These are phyloP conservation scores for Drosophila meridionalis DNA, from an alignment of 2,888 invertebrate genomes.

Conservation along the genomic window DNA sequence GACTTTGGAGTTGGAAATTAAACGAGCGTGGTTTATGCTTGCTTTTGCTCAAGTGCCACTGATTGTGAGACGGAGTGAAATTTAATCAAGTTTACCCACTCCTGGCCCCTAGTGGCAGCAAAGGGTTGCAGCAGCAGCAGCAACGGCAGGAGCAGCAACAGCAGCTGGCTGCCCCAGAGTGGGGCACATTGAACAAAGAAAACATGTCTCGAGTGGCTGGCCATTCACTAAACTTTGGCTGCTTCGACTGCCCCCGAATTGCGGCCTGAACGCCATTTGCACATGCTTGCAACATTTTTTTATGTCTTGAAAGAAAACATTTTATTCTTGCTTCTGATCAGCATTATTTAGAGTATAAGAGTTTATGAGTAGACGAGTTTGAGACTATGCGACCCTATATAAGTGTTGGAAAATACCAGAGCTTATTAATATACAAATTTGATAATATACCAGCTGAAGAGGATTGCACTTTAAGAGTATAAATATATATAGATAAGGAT, in stretches of 20 bases:
- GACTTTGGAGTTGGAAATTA: constrained; percentile 80
- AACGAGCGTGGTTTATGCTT: constrained; percentile 80
- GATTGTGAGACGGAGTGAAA: constrained; percentile 67
- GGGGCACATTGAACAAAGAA: constrained; percentile 63
- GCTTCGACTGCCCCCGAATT: constrained; percentile 6
- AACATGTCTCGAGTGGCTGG: constrained; percentile 73
- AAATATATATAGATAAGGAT: too few relatives aligned
- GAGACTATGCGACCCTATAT: too few relatives aligned
- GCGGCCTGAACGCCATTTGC: constrained; percentile 33
- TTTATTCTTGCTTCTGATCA: constrained; percentile 3
- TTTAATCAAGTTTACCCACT: constrained; percentile 69
- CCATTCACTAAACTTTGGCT: constrained; percentile 64
- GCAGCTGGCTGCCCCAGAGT: neutral
- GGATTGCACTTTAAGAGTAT: too few relatives aligned
- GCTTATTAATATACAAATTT: too few relatives aligned
- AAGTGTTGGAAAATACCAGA: too few relatives aligned
- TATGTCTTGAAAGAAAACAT: neutral
- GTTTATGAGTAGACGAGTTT: neutral
- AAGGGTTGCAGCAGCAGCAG: constrained; percentile 52
- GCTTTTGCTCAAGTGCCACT: constrained; percentile 61
- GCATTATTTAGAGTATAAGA: neutral
- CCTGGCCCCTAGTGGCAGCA: constrained; percentile 13
- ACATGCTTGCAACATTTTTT: constrained; percentile 15
- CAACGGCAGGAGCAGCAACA: neutral
- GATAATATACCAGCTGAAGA: too few relatives aligned